Evolutionary conservation across 2,113 vertebrate species (phyloP).

Genomic region (Alouatta palliata): DNA sequence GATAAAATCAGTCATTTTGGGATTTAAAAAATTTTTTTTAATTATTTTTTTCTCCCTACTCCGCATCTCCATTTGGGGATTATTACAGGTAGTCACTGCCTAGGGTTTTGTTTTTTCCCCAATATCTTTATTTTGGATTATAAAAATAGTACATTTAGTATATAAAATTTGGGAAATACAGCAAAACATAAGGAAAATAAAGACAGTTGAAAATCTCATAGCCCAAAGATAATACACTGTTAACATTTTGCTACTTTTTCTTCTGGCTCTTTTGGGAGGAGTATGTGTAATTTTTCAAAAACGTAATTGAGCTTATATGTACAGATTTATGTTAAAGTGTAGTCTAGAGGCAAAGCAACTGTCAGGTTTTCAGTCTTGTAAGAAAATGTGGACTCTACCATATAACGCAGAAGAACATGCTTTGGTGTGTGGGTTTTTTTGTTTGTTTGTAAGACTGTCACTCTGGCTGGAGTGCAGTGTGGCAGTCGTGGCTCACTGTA

Average conservation of each 20-base stretch:
- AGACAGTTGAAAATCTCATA: neutral
- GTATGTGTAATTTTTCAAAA: slow-evolving; percentile 6
- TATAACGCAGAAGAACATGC: neutral
- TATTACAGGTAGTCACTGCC: neutral
- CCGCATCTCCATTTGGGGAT: neutral
- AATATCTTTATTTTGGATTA: slow-evolving; percentile 1
- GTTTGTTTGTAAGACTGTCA: neutral
- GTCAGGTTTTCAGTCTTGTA: neutral
- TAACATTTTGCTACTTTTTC: neutral
- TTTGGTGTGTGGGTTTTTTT: neutral
- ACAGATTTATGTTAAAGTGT: neutral
- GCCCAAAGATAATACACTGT: neutral
- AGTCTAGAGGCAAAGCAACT: neutral
- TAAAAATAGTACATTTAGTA: neutral
- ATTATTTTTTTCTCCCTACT: too few species aligned
- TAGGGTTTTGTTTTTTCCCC: neutral
- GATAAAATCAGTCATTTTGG: neutral
- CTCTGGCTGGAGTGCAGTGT: too few species aligned
- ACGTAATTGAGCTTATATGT: neutral
- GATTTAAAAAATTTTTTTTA: neutral
- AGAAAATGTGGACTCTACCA: neutral
- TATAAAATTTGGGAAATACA: neutral
- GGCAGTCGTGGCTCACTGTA: too few species aligned
- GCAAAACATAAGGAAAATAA: slow-evolving; percentile 22
- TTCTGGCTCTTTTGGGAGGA: neutral